A percentile compares a stretch with the other conserved stretches of the same genome.
Conservation (phyloP, 2,888 invertebrate species). For the Ormyrus pomaceus region DNA sequence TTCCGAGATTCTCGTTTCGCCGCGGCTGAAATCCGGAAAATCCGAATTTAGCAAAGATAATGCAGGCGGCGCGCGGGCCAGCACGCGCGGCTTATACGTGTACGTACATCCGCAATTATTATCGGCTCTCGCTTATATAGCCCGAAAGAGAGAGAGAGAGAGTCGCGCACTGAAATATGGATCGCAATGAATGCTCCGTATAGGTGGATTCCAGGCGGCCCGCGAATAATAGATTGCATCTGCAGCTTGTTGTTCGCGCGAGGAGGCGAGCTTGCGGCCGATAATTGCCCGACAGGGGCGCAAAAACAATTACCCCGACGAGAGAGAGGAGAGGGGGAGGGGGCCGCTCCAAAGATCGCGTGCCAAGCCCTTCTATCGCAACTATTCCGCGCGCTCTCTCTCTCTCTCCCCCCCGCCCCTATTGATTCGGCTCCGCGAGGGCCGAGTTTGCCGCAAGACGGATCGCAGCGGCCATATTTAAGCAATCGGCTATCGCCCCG, state of each 20-base stretch:
- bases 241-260: neutral
- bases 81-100: neutral
- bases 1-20: conserved; percentile 16
- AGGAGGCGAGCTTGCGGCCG: conserved; percentile 43
- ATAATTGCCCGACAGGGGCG: conserved; percentile 65
- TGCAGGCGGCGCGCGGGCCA: conserved; percentile 2
- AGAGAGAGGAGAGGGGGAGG: too few relatives aligned
- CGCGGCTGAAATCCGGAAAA: conserved; percentile 13
- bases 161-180: conserved; percentile 16
- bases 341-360: conserved; percentile 30
- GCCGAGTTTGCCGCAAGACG: conserved; percentile 33
- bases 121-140: neutral
- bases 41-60: conserved; percentile 34
- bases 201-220: conserved; percentile 30
- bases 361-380: conserved; percentile 38
- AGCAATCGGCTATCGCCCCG: conserved; percentile 1
- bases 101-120: neutral
- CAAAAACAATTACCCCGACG: conserved; percentile 66
- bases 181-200: conserved; percentile 1
- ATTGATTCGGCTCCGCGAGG: conserved; percentile 21
- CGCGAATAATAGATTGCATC: conserved; percentile 60
- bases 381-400: neutral
- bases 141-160: neutral
- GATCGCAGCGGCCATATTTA: conserved; percentile 28
- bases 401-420: neutral